Evolutionary conservation across 1,140 invertebrate genomes (phyloP), one percentile per base, ranked within the genome.

Genomic region (Hycleus phaleratus): DNA sequence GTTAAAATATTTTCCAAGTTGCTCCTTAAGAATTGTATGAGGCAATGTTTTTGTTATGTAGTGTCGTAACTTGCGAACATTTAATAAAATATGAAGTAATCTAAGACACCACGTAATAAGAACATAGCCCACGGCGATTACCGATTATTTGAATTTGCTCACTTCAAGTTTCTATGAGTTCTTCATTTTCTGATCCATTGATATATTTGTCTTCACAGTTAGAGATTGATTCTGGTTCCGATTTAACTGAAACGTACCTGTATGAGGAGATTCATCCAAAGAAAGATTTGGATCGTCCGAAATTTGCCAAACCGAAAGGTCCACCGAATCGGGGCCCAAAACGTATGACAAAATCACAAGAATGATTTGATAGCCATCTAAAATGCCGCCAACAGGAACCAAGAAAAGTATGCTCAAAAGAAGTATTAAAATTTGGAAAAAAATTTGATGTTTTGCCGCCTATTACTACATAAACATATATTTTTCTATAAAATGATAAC

Each of bases 231-330:
- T 84, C 86, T 66, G 88, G 88, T 45, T 82, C 83, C 64, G 93
- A 97, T 78, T 72, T 98, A 47, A 94, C 90, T 2, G 91, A 93
- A 75, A 86, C 89, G 60, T 95, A 82, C 75, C 78, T 98, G 5
- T 84, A 91, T 73, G 93, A 96, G 65, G 93, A 97, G 77, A 81
- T 98, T 58, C 93, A 98, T 78, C 95, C 95, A 6, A 94, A 92
- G 73, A 87, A 89, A 68, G 93, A 88, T 74, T 81, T 95, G 45
- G 88, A 93, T 73, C 82, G 87, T 64, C 90, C 89, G 32, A 91
- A 93, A 65, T 97, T 97, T 80, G 90, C 90, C 26, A 96, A 95
- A 76, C 95, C 95, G 8, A 95, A 95, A 78, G 93, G 93, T 39
- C 95, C 94, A 61, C 89, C 91, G 3, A 88, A 89, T 67, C 79